phyloP scores from a whole-genome alignment of 2,113 vertebrate species.

The Centropus bengalensis region DNA sequence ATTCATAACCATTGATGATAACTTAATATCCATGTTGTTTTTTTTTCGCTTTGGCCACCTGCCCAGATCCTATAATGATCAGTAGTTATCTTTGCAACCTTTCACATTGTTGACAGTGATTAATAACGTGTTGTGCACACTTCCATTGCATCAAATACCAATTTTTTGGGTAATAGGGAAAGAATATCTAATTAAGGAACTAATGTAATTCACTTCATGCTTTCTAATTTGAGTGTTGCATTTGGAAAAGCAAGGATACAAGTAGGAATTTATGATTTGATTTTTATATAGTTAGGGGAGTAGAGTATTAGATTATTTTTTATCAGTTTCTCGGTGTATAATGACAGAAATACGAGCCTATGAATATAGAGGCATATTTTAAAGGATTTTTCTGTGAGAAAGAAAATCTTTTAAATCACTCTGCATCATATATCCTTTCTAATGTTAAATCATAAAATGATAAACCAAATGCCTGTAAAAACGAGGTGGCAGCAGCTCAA shows the following conservation, averaged over 20 bases:
- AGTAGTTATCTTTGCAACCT: constrained; percentile 62
- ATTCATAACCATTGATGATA: constrained; percentile 47
- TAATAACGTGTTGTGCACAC: constrained; percentile 47
- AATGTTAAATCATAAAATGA: background rate
- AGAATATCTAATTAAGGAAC: constrained; percentile 50
- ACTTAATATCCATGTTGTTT: constrained; percentile 48
- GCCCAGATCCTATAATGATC: constrained; percentile 44
- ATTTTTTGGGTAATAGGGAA: constrained; percentile 61
- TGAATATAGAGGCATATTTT: background rate
- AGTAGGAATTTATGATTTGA: background rate
- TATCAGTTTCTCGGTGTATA: background rate
- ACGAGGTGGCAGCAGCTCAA: background rate
- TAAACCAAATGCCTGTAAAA: background rate
- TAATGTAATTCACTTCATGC: constrained; percentile 1
- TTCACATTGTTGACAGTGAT: constrained; percentile 60
- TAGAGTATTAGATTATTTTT: background rate
- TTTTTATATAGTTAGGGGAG: background rate
- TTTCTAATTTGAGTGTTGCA: background rate
- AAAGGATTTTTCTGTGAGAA: background rate
- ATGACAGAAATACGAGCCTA: background rate
- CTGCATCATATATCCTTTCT: background rate
- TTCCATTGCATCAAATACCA: constrained; percentile 60
- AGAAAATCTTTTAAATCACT: background rate
- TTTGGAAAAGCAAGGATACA: background rate
- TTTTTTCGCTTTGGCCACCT: constrained; percentile 35